phyloP scores from a whole-genome alignment of 2,113 vertebrate genomes.

The Aegotheles bennettii region DNA sequence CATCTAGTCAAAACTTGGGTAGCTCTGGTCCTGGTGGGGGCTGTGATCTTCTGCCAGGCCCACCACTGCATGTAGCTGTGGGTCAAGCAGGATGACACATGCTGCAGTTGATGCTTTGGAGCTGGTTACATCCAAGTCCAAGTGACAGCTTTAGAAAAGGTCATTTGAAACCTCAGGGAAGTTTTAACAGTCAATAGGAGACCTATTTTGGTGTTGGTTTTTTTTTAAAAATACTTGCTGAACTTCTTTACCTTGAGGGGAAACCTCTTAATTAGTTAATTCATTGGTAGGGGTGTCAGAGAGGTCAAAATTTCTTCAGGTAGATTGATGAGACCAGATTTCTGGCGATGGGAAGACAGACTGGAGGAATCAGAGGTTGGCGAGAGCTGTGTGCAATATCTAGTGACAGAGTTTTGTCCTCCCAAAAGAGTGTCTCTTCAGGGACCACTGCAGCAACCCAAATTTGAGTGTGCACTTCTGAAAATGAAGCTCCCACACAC shows the following conservation, averaged over 20 bases:
- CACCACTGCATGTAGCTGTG: fast-evolving
- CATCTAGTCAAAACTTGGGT: no score
- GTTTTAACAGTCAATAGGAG: not conserved
- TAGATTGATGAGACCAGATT: not conserved
- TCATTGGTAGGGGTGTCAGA: not conserved
- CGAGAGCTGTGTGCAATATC: not conserved
- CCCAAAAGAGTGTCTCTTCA: not conserved
- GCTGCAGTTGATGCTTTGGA: not conserved
- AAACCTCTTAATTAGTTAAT: not conserved
- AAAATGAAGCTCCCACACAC: not conserved
- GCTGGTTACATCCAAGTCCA: not conserved
- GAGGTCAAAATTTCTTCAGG: not conserved
- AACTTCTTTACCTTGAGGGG: not conserved
- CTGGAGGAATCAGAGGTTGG: not conserved
- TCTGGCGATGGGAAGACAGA: not conserved
- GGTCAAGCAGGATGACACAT: fast-evolving
- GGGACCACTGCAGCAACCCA: not conserved
- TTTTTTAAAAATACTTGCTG: not conserved
- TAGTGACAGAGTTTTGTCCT: not conserved
- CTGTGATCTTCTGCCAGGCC: not conserved
- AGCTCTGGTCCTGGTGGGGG: no score
- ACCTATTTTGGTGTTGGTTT: not conserved
- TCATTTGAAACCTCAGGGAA: not conserved
- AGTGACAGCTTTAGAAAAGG: not conserved
- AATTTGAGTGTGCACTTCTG: not conserved